Base-by-base conservation (phyloP, 2,888 invertebrate species). In the Eupithecia abbreviata region DNA sequence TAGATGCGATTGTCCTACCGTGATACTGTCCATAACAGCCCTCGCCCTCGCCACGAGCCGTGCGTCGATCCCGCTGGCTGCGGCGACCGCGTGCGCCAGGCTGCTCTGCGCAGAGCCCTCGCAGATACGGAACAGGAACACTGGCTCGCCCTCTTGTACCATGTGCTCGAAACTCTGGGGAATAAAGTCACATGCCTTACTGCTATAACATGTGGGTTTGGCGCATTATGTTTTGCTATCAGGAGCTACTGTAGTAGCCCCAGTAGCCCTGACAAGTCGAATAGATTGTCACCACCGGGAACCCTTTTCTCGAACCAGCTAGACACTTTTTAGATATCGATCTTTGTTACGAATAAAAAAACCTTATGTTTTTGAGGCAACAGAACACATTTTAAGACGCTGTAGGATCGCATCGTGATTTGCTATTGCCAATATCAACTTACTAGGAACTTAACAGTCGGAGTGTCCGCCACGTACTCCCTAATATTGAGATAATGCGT, bases 401-500 rank as follows among this genome's bases (percentile, higher is more conserved):
- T 18, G 10, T 18, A 58, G 62, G 30, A 62, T 62, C 10, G 12
- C 18, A 18, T 18, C 10, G 58, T 30, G 4, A 10, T 12, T 62
- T 30, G 30, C 10, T 30, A 62, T 62, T 30, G 30, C 30, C 41
- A 49, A 70, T 18, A 41, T 15, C 51, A n/a, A 72, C 92, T 89
- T 82, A 97, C 97, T 93, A 96, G 90, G 80, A 94, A 95, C 79
- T 92, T 91, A 0, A 96, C 89, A 10, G 93, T 85, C 0, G 95
- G 91, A 9, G 95, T 93, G 58, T 95, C 87, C 0, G 96, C 95
- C 9, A 98, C 90, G 74, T 96, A 93, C 72, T 96, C 91, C 58
- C 95, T 89, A 51, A 98, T 91, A 68, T 96, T 95, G 83, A 97
- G 96, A 85, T 97, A 97, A 90, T 98, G 98, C 0, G 98, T 98